phyloP scores from a whole-genome alignment of 2,113 vertebrate genomes.

The rat (Rattus norvegicus) region DNA sequence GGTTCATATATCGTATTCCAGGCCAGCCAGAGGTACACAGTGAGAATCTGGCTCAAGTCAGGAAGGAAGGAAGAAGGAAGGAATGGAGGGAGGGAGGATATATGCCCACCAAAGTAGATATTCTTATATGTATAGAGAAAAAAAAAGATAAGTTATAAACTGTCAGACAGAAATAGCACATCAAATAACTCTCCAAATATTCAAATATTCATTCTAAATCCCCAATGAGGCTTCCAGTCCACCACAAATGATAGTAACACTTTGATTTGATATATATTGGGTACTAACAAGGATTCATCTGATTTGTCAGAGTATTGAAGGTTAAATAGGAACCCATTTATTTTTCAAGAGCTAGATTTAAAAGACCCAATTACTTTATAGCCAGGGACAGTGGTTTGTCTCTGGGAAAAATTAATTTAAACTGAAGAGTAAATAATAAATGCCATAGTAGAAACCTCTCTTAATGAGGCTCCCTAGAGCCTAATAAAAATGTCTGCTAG shows the following conservation, averaged over 20 bases:
- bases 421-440: slow-evolving; percentile 55
- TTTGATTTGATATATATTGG: slow-evolving; percentile 61
- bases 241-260: slow-evolving; percentile 26
- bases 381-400: slow-evolving; percentile 10
- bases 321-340: slow-evolving; percentile 67
- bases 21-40: background rate
- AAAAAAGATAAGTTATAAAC: background rate
- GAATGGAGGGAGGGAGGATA: too few species aligned
- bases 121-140: background rate
- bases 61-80: background rate
- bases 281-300: slow-evolving; percentile 66
- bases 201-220: slow-evolving; percentile 48
- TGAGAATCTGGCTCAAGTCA: background rate
- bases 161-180: slow-evolving; percentile 18
- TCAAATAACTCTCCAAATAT: slow-evolving; percentile 51
- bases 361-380: slow-evolving; percentile 69
- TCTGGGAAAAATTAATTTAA: slow-evolving; percentile 71
- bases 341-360: slow-evolving; percentile 60
- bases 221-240: slow-evolving; percentile 29
- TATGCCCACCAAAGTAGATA: background rate
- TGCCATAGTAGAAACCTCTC: slow-evolving; percentile 18
- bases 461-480: slow-evolving; percentile 39
- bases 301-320: slow-evolving; percentile 66
- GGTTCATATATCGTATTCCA: background rate
- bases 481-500: slow-evolving; percentile 46